Percentiles rank a stretch among this genome's conserved stretches.
phyloP scores from a whole-genome alignment of 2,888 invertebrate genomes.

The Drosophila pseudotalamancana region DNA sequence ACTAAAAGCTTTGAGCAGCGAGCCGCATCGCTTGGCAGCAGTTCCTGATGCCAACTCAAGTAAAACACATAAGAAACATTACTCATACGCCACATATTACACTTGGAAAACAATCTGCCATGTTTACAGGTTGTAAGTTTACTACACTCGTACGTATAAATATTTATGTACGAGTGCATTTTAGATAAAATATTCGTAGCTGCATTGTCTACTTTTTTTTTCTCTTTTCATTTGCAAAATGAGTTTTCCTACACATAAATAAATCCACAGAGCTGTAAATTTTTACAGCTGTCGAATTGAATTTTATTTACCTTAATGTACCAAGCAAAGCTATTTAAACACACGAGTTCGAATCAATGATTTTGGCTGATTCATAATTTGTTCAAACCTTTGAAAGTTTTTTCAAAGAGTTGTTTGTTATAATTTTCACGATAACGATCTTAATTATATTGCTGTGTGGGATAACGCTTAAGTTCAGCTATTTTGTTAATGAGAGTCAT shows the following conservation, averaged over 20 bases:
- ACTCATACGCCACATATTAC: constrained; percentile 35
- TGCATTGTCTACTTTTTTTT: neutral
- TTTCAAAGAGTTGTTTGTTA: no score
- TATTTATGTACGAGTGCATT: constrained; percentile 28
- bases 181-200: neutral
- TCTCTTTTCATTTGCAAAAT: neutral
- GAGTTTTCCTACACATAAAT: neutral
- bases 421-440: no score
- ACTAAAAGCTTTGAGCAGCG: constrained; percentile 49
- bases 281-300: neutral
- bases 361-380: no score
- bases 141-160: constrained; percentile 15
- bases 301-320: neutral
- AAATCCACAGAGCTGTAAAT: neutral
- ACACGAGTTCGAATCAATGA: no score
- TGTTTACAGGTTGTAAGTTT: constrained; percentile 10
- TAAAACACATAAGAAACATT: constrained; percentile 27
- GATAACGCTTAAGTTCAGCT: no score
- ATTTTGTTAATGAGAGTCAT: no score
- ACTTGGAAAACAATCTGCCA: neutral
- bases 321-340: neutral
- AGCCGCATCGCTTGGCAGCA: constrained; percentile 1
- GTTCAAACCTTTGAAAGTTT: no score
- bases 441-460: no score
- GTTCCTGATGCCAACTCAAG: constrained; percentile 2